Evolutionary conservation across 2,113 vertebrate genomes (phyloP), one percentile per base, ranked within the genome.

Genomic region (Burhinus oedicnemus): DNA sequence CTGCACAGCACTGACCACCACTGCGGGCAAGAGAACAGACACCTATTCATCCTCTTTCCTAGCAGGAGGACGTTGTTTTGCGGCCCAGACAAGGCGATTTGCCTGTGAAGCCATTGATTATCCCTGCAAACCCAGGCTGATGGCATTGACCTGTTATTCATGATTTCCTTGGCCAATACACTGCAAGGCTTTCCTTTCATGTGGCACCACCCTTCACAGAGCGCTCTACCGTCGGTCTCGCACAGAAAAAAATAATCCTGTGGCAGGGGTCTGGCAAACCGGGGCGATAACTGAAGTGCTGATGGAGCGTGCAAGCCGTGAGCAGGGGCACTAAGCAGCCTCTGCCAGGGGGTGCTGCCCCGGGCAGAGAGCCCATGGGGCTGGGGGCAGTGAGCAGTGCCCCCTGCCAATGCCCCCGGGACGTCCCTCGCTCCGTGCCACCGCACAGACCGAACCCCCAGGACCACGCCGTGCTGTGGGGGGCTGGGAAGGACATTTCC

Each of bases 401-500:
- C 47, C 45, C 3, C 1, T 7, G 34, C 44, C 21, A 2, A 8
- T 9, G 29, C 9, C 66, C 86, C 80, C 10, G 76, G 25, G 57
- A 34, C 1, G 0, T 14, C 70, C 38, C 74, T 62, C 0, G 0
- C 38, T 22, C 66, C 1, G 3, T 58, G 29, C 17, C 54, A 34
- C 49, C 49, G 0, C 38, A 2, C 9, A 29, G 36, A 19, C 23
- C 1, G 0, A 40, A 5, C 6, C 38, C 44, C 29, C 10, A 5
- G 2, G 1, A 20, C 68, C n/a, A 5, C 1, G 0, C 52, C 3
- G 1, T 12, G 20, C 47, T 4, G 1, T 2, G 21, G 27, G 65
- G 19, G 60, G 27, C 36, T 0, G 1, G 65, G 23, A 78, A 36
- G 75, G 57, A 15, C 72, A 1, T 44, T n/a, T 42, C 34, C 55